A percentile compares a stretch with the other conserved stretches of the same genome.
Conservation (phyloP, 2,888 invertebrate genomes). For the Acanthopleura granulata region DNA sequence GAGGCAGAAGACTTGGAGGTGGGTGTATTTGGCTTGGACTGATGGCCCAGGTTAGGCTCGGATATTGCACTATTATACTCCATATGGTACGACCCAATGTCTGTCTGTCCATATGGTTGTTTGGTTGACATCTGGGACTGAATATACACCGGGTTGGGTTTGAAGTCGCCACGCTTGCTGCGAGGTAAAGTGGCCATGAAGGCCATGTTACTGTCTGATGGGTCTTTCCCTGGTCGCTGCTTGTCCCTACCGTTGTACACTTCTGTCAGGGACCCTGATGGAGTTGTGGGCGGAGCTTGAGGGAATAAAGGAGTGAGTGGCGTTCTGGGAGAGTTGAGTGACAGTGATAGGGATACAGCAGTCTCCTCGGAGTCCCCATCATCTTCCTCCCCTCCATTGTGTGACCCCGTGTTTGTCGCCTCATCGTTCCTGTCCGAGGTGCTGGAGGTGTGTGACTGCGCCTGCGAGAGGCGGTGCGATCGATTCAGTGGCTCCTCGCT, state of each 20-base stretch:
- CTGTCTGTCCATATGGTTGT: background rate
- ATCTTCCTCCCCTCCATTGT: slow-evolving; percentile 24
- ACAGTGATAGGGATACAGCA: background rate
- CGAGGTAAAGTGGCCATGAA: slow-evolving; percentile 62
- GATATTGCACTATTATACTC: slow-evolving; percentile 18
- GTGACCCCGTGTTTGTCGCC: background rate
- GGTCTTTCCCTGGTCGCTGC: background rate
- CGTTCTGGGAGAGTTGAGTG: slow-evolving; percentile 34
- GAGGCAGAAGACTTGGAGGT: slow-evolving; percentile 91
- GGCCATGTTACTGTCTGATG: slow-evolving; percentile 40
- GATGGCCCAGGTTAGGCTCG: background rate
- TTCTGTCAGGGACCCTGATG: slow-evolving; percentile 26
- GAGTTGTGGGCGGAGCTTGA: slow-evolving; percentile 49
- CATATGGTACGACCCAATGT: background rate
- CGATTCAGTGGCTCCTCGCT: slow-evolving; percentile 47
- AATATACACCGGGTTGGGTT: slow-evolving; percentile 77
- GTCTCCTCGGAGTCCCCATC: slow-evolving; percentile 29
- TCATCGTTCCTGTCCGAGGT: background rate
- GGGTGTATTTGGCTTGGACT: slow-evolving; percentile 70
- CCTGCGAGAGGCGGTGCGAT: background rate
- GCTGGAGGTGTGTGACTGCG: background rate
- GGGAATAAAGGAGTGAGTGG: slow-evolving; percentile 47
- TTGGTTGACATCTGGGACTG: background rate
- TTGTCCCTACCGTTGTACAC: slow-evolving; percentile 20
- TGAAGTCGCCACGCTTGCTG: slow-evolving; percentile 32